phyloP scores from a whole-genome alignment of 64 coral and sea anemone genomes.

The Pocillopora damicornis region DNA sequence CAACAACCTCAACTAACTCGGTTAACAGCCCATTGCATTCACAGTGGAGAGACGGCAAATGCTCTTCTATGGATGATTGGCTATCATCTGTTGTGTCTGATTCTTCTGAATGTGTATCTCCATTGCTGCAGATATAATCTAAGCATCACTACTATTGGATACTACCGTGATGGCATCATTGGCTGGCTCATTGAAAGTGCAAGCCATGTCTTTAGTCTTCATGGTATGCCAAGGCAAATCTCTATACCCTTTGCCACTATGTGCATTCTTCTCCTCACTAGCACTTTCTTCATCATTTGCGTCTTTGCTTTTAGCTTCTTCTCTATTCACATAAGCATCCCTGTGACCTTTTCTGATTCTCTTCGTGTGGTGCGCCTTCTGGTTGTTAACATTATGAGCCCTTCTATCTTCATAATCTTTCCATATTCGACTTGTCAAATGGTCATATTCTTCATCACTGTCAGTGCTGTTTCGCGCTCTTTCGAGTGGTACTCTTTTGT shows the following conservation, averaged over 20 bases:
- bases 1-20: background rate
- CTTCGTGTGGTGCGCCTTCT: background rate
- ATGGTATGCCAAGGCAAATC: background rate
- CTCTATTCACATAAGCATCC: background rate
- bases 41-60: conserved; percentile 9
- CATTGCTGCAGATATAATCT: background rate
- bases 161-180: too few relatives aligned
- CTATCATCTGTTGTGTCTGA: background rate
- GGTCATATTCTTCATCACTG: conserved; percentile 38
- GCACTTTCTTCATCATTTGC: background rate
- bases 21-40: background rate
- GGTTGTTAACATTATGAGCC: too few relatives aligned
- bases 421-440: conserved; percentile 5
- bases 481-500: background rate
- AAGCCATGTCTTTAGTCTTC: too few relatives aligned
- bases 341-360: background rate
- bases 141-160: background rate
- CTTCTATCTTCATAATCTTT: background rate
- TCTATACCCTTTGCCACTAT: conserved; percentile 2
- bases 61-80: background rate
- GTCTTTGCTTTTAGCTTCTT: background rate
- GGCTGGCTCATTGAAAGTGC: too few relatives aligned
- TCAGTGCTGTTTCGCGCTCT: background rate
- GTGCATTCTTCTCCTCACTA: conserved; percentile 5
- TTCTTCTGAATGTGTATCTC: background rate